Evolutionary conservation across 2,888 invertebrate species (phyloP).

Genomic region (Helobdella robusta): DNA sequence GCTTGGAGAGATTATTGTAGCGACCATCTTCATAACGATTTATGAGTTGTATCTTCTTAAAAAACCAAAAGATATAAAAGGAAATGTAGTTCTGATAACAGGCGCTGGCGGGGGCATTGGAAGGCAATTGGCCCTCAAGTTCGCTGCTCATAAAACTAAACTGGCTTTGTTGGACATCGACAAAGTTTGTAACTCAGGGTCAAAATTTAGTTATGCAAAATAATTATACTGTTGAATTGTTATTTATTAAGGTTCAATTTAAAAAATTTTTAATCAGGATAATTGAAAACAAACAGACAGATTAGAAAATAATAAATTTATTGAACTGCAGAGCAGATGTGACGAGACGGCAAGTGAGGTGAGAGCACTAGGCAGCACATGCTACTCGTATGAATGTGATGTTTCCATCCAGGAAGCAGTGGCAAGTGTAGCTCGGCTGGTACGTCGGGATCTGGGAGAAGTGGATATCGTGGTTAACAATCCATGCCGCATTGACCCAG

Average conservation of each 20-base stretch:
- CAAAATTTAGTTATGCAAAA: too few relatives aligned
- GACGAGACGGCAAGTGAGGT: too few relatives aligned
- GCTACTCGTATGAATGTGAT: neutral
- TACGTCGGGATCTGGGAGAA: constrained; percentile 34
- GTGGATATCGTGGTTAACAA: constrained; percentile 45
- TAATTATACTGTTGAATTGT: too few relatives aligned
- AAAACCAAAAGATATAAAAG: constrained; percentile 37
- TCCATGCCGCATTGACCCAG: constrained; percentile 42
- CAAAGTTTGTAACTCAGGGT: neutral
- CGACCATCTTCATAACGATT: too few relatives aligned
- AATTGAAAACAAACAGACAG: too few relatives aligned
- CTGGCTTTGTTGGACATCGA: constrained; percentile 35
- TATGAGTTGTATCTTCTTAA: too few relatives aligned
- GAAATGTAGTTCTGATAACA: constrained; percentile 43
- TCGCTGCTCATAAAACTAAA: constrained; percentile 39
- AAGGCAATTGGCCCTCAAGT: constrained; percentile 38
- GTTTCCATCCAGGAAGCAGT: neutral
- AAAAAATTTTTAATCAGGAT: too few relatives aligned
- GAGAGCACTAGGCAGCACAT: too few relatives aligned
- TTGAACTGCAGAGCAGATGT: too few relatives aligned
- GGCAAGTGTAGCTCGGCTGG: neutral
- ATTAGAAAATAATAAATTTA: too few relatives aligned
- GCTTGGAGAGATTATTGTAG: too few relatives aligned
- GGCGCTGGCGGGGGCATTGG: constrained; percentile 45
- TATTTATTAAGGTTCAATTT: too few relatives aligned